Conservation (phyloP, 2,888 invertebrate species). For the Drosophila helvetica region DNA sequence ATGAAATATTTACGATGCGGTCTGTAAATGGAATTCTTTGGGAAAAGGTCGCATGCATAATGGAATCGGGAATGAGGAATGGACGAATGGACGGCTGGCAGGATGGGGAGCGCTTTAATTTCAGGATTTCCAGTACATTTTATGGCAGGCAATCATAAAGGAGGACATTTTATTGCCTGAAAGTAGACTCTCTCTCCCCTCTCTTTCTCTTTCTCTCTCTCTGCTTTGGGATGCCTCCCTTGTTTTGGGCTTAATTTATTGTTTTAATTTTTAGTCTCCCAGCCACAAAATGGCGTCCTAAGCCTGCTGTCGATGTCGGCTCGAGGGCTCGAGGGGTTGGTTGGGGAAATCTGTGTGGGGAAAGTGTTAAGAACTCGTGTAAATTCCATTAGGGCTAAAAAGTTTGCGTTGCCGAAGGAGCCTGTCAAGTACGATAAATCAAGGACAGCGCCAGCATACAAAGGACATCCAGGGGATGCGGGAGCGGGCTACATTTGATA, state of each 20-base stretch:
- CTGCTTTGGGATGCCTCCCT: not conserved
- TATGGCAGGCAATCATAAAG: slow-evolving; percentile 48
- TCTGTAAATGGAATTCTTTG: slow-evolving; percentile 30
- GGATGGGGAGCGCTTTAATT: slow-evolving; percentile 35
- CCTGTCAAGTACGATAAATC: slow-evolving; percentile 63
- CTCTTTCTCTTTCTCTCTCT: slow-evolving; percentile 10
- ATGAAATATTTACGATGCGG: slow-evolving; percentile 48
- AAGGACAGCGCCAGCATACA: slow-evolving; percentile 37
- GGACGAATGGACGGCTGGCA: not conserved
- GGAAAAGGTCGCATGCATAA: slow-evolving; percentile 54
- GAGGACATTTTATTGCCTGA: slow-evolving; percentile 54
- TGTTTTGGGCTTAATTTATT: slow-evolving; percentile 60
- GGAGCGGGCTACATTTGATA: slow-evolving; percentile 32
- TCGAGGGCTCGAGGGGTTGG: not conserved
- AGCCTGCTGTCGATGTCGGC: slow-evolving; percentile 8
- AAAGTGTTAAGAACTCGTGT: slow-evolving; percentile 76
- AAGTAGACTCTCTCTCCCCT: slow-evolving; percentile 48
- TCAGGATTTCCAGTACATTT: slow-evolving; percentile 45
- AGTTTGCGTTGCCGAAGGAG: slow-evolving; percentile 32
- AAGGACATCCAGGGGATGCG: not conserved
- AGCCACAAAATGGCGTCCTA: slow-evolving; percentile 60
- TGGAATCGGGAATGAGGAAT: slow-evolving; percentile 31
- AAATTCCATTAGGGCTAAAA: slow-evolving; percentile 70
- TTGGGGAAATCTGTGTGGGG: slow-evolving; percentile 44
- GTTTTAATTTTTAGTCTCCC: slow-evolving; percentile 70